Evolutionary conservation across 2,797 vertebrate species (phyloP).

Genomic region (Protonibea diacanthus): DNA sequence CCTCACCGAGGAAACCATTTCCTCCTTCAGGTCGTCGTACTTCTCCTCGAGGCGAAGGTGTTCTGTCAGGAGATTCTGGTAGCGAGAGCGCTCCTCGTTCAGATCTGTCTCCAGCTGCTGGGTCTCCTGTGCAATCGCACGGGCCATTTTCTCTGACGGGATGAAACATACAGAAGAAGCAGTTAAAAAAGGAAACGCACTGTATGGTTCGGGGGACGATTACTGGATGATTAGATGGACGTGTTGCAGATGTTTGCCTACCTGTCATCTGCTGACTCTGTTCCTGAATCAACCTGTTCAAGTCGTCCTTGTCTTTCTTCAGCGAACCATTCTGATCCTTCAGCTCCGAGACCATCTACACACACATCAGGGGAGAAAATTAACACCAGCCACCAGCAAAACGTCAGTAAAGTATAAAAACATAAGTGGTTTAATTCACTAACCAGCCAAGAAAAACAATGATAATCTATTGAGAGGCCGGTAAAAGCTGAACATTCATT

Average conservation of each 20-base stretch:
- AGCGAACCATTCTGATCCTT: conserved; percentile 93
- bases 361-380: conserved; percentile 7
- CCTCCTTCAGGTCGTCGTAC: conserved; percentile 96
- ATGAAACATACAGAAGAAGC: conserved; percentile 1
- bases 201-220: background rate
- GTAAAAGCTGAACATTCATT: no score
- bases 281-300: conserved; percentile 93
- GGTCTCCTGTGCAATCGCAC: conserved; percentile 91
- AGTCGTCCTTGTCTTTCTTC: conserved; percentile 94
- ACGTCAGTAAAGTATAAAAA: no score
- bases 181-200: background rate
- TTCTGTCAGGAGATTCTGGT: conserved; percentile 97
- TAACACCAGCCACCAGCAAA: no score
- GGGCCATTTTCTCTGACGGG: conserved; percentile 92
- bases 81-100: conserved; percentile 95
- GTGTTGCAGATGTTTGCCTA: conserved; percentile 55
- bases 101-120: conserved; percentile 95
- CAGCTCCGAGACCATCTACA: conserved; percentile 92
- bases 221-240: background rate
- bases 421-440: no score
- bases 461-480: no score
- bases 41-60: conserved; percentile 97
- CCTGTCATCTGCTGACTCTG: conserved; percentile 96
- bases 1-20: conserved; percentile 90
- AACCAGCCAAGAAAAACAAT: no score